phyloP scores from a whole-genome alignment of 2,797 vertebrate species.

The Anomalospiza imberbis region DNA sequence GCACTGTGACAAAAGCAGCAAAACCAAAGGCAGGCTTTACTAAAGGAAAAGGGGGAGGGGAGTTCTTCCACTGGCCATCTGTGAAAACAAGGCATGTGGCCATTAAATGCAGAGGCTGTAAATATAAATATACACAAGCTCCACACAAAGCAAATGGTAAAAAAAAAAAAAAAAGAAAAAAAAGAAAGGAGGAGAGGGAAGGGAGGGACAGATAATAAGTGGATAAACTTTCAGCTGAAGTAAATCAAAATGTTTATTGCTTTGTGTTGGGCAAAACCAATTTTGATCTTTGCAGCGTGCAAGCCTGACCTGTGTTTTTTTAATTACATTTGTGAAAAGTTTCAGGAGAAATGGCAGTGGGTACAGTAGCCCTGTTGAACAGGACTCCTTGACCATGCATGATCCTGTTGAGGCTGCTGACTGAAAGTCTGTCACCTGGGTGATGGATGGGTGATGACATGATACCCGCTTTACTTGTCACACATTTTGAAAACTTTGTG shows the following conservation, averaged over 20 bases:
- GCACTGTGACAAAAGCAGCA: slow-evolving; percentile 77
- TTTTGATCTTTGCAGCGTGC: slow-evolving; percentile 56
- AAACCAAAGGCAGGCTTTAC: slow-evolving; percentile 72
- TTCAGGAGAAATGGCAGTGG: slow-evolving; percentile 30
- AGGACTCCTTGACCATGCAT: slow-evolving; percentile 22
- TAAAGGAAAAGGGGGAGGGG: slow-evolving; percentile 63
- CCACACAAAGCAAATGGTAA: slow-evolving; percentile 73
- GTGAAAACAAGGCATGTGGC: slow-evolving; percentile 81
- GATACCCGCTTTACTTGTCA: slow-evolving; percentile 40
- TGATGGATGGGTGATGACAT: slow-evolving; percentile 61
- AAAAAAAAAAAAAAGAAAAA: background rate
- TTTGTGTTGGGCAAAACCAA: slow-evolving; percentile 60
- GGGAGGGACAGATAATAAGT: background rate
- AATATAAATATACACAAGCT: slow-evolving; percentile 80
- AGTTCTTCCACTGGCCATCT: slow-evolving; percentile 80
- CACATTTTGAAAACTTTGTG: slow-evolving; percentile 56
- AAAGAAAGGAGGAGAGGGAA: fast-evolving
- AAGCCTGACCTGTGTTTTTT: slow-evolving; percentile 56
- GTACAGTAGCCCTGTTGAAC: background rate
- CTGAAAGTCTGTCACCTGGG: slow-evolving; percentile 31
- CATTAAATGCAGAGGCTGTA: slow-evolving; percentile 81
- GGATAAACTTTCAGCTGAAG: slow-evolving; percentile 68
- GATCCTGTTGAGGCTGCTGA: slow-evolving; percentile 41
- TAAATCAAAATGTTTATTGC: slow-evolving; percentile 72
- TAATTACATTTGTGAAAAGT: slow-evolving; percentile 29